Evolutionary conservation across 2,888 invertebrate genomes (phyloP).

Genomic region (Megamerina dolium): DNA sequence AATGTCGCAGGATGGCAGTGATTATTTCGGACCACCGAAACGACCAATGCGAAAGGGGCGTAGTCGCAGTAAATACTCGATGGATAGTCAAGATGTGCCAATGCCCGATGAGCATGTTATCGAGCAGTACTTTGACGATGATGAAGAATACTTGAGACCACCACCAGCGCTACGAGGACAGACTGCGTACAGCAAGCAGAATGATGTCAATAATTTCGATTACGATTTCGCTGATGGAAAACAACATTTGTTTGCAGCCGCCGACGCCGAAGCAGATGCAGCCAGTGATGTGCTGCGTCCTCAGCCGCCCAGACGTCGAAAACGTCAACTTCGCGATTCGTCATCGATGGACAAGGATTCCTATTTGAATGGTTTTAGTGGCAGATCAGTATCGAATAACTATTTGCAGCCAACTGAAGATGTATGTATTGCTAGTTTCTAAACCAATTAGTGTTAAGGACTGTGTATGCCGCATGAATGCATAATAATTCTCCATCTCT

Average conservation of each 20-base stretch:
- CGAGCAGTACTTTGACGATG: slow-evolving; percentile 44
- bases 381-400: slow-evolving; percentile 48
- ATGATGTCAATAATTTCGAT: slow-evolving; percentile 24
- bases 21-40: slow-evolving; percentile 46
- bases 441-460: not conserved
- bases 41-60: slow-evolving; percentile 53
- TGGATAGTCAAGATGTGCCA: slow-evolving; percentile 48
- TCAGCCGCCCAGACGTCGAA: slow-evolving; percentile 46
- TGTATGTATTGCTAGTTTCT: slow-evolving; percentile 29
- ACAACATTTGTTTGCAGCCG: slow-evolving; percentile 18
- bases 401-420: slow-evolving; percentile 48
- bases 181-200: slow-evolving; percentile 24
- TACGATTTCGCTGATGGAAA: slow-evolving; percentile 29
- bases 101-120: slow-evolving; percentile 37
- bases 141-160: slow-evolving; percentile 45
- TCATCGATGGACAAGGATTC: slow-evolving; percentile 46
- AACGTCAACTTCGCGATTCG: slow-evolving; percentile 37
- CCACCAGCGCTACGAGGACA: too few relatives aligned
- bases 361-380: slow-evolving; percentile 47
- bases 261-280: slow-evolving; percentile 21
- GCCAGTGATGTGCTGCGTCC: slow-evolving; percentile 37
- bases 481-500: not conserved
- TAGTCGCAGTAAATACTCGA: slow-evolving; percentile 43
- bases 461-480: not conserved
- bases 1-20: slow-evolving; percentile 44